phyloP scores from a whole-genome alignment of 2,888 invertebrate species.

The Frankliniella fusca region DNA sequence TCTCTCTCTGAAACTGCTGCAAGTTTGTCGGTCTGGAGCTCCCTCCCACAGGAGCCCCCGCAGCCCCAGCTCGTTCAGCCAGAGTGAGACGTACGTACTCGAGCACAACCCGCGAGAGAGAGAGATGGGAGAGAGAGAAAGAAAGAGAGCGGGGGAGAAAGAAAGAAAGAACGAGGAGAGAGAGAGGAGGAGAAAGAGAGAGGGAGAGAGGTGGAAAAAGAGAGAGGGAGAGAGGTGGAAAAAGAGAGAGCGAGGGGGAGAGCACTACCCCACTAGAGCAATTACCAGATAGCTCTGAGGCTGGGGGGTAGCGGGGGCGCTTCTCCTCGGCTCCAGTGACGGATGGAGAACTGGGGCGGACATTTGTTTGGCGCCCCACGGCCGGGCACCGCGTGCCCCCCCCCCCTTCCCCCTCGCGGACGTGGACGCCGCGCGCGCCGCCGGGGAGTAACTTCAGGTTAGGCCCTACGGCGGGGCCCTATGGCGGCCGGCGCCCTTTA shows the following conservation, averaged over 20 bases:
- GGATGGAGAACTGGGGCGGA: constrained; percentile 15
- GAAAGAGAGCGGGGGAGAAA: background rate
- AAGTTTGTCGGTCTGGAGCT: too few species aligned
- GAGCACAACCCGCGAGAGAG: too few species aligned
- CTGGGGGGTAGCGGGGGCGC: background rate
- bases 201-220: background rate
- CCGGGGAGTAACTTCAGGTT: background rate
- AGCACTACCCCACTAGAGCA: background rate
- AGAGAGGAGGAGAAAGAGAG: background rate
- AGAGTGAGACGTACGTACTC: too few species aligned
- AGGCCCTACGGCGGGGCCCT: too few species aligned
- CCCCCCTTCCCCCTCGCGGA: background rate
- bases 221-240: background rate
- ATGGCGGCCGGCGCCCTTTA: background rate
- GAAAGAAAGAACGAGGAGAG: background rate
- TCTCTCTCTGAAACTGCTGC: background rate
- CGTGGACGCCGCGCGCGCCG: background rate
- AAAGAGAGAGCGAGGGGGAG: background rate
- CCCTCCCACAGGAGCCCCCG: too few species aligned
- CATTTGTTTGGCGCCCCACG: background rate
- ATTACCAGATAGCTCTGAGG: constrained; percentile 18
- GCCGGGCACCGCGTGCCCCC: background rate
- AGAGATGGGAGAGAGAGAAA: too few species aligned
- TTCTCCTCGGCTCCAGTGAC: background rate
- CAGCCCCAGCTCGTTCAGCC: too few species aligned